Evolutionary conservation across 2,113 vertebrate species (phyloP).

Genomic region (Syngnathoides biaculeatus): DNA sequence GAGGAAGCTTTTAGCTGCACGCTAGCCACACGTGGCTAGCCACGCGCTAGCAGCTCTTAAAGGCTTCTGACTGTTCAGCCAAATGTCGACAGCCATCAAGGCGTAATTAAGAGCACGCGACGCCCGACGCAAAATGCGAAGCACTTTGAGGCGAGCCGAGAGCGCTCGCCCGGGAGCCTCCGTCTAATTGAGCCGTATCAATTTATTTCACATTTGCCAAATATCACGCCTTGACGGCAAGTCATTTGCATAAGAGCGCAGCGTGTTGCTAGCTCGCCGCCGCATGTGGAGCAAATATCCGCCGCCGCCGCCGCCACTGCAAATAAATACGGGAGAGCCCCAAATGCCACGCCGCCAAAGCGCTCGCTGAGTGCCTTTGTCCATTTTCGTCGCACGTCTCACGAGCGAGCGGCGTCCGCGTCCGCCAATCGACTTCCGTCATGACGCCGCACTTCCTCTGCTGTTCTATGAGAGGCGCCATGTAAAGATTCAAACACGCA

Average conservation of each 20-base stretch:
- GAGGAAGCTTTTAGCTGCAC: conserved; percentile 60
- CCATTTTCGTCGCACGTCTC: neutral
- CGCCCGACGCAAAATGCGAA: conserved; percentile 61
- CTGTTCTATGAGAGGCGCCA: neutral
- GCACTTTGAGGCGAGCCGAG: conserved; percentile 70
- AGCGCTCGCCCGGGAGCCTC: conserved; percentile 1
- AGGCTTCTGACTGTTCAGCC: conserved; percentile 71
- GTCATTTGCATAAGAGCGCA: conserved; percentile 4
- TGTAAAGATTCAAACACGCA: too few relatives aligned
- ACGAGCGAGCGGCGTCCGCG: neutral
- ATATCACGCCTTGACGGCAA: conserved; percentile 1
- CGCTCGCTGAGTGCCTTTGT: neutral
- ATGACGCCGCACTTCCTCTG: neutral
- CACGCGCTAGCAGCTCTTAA: conserved; percentile 56
- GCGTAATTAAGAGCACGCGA: conserved; percentile 73
- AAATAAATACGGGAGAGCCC: neutral
- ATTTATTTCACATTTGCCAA: conserved; percentile 10
- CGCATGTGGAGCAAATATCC: neutral
- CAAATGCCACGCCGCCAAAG: neutral
- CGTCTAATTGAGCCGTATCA: neutral
- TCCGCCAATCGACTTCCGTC: neutral
- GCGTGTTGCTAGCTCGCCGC: neutral
- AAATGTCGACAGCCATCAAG: conserved; percentile 64
- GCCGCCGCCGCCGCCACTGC: neutral
- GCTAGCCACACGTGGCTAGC: conserved; percentile 59